phyloP scores from a whole-genome alignment of 1,140 invertebrate species.

The Drosophila lini region DNA sequence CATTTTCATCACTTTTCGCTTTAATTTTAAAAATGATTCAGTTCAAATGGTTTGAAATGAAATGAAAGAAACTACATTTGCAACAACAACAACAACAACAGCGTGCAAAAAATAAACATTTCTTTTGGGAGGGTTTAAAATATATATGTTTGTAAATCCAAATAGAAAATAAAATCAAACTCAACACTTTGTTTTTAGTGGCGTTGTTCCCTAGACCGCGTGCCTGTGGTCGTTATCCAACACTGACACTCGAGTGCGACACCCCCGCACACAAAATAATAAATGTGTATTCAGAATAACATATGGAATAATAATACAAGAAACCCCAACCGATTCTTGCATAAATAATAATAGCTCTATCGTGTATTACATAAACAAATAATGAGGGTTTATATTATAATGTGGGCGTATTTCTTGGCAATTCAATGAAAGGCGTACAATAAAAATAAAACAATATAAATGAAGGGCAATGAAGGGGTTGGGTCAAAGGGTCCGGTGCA shows the following conservation, averaged over 20 bases:
- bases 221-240: not conserved
- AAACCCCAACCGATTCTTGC: slow-evolving; percentile 2
- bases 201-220: not conserved
- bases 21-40: slow-evolving; percentile 9
- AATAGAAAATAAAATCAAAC: slow-evolving; percentile 16
- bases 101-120: slow-evolving; percentile 68
- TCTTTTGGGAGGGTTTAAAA: slow-evolving; percentile 7
- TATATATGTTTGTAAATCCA: not conserved
- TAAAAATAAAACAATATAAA: slow-evolving; percentile 2
- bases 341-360: slow-evolving; percentile 6
- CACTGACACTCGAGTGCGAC: slow-evolving; percentile 1
- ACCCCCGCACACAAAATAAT: not conserved
- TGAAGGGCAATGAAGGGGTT: not conserved
- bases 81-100: slow-evolving; percentile 72
- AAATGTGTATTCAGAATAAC: not conserved
- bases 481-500: slow-evolving; percentile 1
- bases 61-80: slow-evolving; percentile 52
- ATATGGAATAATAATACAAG: slow-evolving; percentile 12
- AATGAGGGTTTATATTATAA: slow-evolving; percentile 27
- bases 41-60: slow-evolving; percentile 11
- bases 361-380: slow-evolving; percentile 3
- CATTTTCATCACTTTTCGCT: slow-evolving; percentile 23
- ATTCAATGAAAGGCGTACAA: slow-evolving; percentile 13
- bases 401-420: slow-evolving; percentile 32
- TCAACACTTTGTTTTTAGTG: not conserved